Percentiles rank a stretch among this genome's conserved stretches.
These are phyloP conservation scores for Caracal caracal DNA, from an alignment of 2,113 vertebrate species.

Conservation along the genomic window DNA sequence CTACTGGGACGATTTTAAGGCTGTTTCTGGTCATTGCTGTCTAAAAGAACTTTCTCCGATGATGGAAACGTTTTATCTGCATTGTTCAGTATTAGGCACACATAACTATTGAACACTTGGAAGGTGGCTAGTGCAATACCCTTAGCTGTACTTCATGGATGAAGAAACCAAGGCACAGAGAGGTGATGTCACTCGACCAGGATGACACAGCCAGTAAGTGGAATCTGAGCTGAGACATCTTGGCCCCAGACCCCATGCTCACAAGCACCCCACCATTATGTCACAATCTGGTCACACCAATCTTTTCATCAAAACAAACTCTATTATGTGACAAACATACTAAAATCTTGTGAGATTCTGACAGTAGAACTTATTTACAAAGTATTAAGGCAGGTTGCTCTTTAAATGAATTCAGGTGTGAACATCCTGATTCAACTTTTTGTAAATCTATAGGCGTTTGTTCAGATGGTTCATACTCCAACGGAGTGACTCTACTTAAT, in stretches of 20 bases:
- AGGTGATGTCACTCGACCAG: not conserved
- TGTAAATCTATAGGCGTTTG: not conserved
- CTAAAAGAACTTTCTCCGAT: not conserved
- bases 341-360: too few species aligned
- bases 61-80: not conserved
- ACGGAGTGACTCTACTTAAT: not conserved
- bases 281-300: not conserved
- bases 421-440: not conserved
- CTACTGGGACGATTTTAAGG: not conserved
- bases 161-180: not conserved
- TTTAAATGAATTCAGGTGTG: not conserved
- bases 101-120: not conserved
- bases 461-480: not conserved
- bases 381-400: not conserved
- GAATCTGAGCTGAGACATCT: not conserved
- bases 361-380: slow-evolving; percentile 4
- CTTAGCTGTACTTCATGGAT: not conserved
- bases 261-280: not conserved
- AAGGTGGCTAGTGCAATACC: not conserved
- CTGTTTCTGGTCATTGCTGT: not conserved
- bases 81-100: not conserved
- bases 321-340: too few species aligned
- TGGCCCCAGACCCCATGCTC: not conserved
- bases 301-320: not conserved
- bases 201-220: not conserved